Percentiles rank a stretch among this genome's conserved stretches.
Conservation (phyloP, 2,888 invertebrate genomes). For the Endotricha flammealis region DNA sequence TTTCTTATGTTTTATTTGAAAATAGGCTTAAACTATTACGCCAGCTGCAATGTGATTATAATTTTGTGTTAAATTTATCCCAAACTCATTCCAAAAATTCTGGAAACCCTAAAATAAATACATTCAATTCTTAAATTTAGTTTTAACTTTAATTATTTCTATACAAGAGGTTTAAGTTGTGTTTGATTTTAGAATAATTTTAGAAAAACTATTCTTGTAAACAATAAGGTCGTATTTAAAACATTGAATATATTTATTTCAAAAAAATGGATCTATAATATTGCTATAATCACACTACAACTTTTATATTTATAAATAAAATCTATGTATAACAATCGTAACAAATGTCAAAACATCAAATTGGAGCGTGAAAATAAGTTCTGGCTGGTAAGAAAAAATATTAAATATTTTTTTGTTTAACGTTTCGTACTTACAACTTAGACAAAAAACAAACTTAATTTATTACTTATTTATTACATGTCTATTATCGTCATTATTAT, state of each 20-base stretch:
- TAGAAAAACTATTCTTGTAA: too few species aligned
- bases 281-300: constrained; percentile 55
- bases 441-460: constrained; percentile 40
- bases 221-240: constrained; percentile 13
- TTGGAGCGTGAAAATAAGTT: constrained; percentile 34
- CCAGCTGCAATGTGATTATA: constrained; percentile 61
- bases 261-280: neutral
- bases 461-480: constrained; percentile 45
- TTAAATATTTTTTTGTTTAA: constrained; percentile 33
- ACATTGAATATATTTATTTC: constrained; percentile 23
- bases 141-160: too few species aligned
- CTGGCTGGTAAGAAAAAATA: constrained; percentile 21
- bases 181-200: too few species aligned
- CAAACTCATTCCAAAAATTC: constrained; percentile 13
- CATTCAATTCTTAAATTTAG: constrained; percentile 24
- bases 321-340: constrained; percentile 50
- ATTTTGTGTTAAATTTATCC: constrained; percentile 20
- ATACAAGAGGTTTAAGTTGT: too few species aligned
- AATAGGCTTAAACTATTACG: constrained; percentile 72
- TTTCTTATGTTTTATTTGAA: constrained; percentile 66
- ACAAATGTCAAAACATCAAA: constrained; percentile 56
- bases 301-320: constrained; percentile 57
- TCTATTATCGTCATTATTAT: too few species aligned
- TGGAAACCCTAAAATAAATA: constrained; percentile 8
- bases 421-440: constrained; percentile 62